These are phyloP conservation scores for Caenorhabditis virilis DNA, from an alignment of 2,888 invertebrate genomes.

Conservation along the genomic window DNA sequence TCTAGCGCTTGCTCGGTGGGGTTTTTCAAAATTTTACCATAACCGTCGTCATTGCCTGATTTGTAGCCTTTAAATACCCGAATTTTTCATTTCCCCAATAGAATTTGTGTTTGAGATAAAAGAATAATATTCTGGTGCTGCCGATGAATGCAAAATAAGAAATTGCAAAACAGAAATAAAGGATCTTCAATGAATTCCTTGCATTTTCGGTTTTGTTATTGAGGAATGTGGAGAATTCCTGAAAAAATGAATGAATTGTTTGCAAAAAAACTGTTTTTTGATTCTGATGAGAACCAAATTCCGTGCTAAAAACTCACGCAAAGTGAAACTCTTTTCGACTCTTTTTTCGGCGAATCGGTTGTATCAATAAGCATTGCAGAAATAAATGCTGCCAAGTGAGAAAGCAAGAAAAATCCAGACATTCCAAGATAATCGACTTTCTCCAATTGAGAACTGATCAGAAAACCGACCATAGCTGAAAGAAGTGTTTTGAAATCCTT, in stretches of 20 bases:
- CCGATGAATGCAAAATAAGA: conserved; percentile 54
- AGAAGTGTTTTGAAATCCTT: no score
- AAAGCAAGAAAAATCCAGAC: conserved; percentile 17
- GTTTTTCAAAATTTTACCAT: conserved; percentile 13
- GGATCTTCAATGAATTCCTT: conserved; percentile 20
- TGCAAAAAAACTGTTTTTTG: no score
- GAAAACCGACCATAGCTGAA: conserved; percentile 34
- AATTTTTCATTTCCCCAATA: conserved; percentile 44
- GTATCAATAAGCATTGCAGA: conserved; percentile 14
- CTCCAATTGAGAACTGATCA: conserved; percentile 26
- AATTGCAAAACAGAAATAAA: conserved; percentile 37
- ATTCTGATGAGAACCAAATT: background rate
- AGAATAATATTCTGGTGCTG: conserved; percentile 46
- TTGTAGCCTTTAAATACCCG: conserved; percentile 40
- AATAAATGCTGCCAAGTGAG: conserved; percentile 22
- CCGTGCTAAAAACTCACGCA: no score
- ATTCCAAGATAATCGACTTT: conserved; percentile 16
- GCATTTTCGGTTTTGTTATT: conserved; percentile 6
- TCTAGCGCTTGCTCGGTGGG: background rate
- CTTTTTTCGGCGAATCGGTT: background rate
- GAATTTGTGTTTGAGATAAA: conserved; percentile 50
- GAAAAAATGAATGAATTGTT: no score
- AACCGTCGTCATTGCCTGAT: conserved; percentile 38
- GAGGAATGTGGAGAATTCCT: conserved; percentile 10
- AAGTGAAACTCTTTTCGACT: background rate